phyloP scores from a whole-genome alignment of 2,797 vertebrate genomes.

The Megalops cyprinoides region DNA sequence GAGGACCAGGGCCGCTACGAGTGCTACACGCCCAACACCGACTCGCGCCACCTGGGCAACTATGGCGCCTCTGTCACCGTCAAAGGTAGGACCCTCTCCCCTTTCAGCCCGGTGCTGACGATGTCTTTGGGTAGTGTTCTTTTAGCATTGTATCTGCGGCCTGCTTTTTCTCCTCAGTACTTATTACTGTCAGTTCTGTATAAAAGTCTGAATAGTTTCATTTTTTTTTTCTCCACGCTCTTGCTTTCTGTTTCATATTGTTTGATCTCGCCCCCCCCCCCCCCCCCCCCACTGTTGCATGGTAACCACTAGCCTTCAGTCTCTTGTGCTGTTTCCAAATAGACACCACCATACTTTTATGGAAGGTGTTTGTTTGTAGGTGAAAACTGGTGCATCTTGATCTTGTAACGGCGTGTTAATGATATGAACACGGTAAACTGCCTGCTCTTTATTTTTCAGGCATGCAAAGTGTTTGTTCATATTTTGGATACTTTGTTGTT shows the following conservation, averaged over 20 bases:
- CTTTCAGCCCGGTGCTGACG: background rate
- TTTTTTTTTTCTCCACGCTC: no score
- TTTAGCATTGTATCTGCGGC: background rate
- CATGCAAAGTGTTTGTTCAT: background rate
- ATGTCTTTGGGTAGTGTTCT: background rate
- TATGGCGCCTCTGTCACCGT: constrained; percentile 79
- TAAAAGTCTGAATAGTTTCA: background rate
- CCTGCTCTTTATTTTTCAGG: background rate
- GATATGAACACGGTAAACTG: no score
- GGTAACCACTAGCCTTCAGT: no score
- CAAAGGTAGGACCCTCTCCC: constrained; percentile 70
- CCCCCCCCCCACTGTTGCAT: no score
- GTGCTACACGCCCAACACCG: constrained; percentile 88
- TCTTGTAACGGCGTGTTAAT: background rate
- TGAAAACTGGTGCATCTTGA: no score
- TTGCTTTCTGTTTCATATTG: no score
- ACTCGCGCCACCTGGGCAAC: constrained; percentile 79
- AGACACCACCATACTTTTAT: no score
- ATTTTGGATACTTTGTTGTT: background rate
- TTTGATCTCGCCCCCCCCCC: no score
- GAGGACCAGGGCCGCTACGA: constrained; percentile 86
- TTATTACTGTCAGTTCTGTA: background rate
- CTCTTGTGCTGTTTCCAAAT: no score
- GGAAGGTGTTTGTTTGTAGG: no score
- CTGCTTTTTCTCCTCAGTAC: background rate